Evolutionary conservation across 2,797 vertebrate genomes (phyloP).

Genomic region (Chloroceryle inda): DNA sequence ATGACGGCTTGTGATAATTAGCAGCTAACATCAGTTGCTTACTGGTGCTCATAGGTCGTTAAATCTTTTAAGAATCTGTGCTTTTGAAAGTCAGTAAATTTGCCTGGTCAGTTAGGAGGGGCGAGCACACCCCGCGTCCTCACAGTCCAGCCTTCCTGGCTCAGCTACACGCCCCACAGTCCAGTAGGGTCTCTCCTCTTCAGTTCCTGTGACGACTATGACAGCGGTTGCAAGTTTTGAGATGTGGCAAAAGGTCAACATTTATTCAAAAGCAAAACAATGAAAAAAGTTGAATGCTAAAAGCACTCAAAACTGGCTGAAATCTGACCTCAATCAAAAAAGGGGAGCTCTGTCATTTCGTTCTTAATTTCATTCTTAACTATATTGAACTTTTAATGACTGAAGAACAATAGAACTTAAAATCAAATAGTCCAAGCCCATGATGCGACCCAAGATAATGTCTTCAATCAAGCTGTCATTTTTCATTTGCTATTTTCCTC

Average conservation of each 20-base stretch:
- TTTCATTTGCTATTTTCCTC: neutral
- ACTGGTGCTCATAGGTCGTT: neutral
- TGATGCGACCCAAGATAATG: neutral
- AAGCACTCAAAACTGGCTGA: neutral
- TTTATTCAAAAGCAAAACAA: neutral
- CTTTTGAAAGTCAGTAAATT: neutral
- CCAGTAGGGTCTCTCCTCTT: neutral
- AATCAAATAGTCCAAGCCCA: neutral
- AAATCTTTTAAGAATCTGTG: neutral
- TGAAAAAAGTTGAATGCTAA: neutral
- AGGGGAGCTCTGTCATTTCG: neutral
- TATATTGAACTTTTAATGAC: neutral
- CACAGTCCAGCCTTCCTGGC: fast-evolving
- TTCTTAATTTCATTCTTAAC: neutral
- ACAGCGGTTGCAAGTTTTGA: neutral
- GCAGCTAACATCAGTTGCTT: neutral
- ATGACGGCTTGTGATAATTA: neutral
- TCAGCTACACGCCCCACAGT: neutral
- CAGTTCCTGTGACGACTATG: neutral
- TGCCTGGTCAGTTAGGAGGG: neutral
- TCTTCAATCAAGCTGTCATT: neutral
- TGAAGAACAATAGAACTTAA: neutral
- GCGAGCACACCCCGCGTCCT: neutral
- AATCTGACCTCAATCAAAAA: neutral
- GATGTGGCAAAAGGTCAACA: neutral